Evolutionary conservation across 2,888 invertebrate genomes (phyloP).

Genomic region (Torymus tubicola): DNA sequence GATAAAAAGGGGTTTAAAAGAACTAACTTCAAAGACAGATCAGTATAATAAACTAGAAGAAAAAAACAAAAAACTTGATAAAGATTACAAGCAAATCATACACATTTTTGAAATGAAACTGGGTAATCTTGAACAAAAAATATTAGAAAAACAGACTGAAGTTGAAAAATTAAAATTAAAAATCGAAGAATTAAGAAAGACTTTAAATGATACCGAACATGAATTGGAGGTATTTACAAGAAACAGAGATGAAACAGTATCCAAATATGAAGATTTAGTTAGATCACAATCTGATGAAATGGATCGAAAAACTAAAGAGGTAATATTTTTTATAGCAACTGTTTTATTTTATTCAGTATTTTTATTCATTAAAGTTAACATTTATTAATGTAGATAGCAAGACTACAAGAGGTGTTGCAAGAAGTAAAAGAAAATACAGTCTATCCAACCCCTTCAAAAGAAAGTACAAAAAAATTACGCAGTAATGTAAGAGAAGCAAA

Average conservation of each 20-base stretch:
- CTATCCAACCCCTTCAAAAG: slow-evolving; percentile 41
- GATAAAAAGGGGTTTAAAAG: slow-evolving; percentile 63
- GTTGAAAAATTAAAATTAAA: slow-evolving; percentile 60
- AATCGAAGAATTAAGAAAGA: slow-evolving; percentile 61
- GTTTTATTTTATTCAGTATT: background rate
- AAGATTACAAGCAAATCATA: slow-evolving; percentile 50
- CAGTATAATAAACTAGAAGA: slow-evolving; percentile 54
- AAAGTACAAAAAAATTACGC: slow-evolving; percentile 40
- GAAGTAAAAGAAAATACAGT: slow-evolving; percentile 59
- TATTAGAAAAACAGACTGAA: slow-evolving; percentile 62
- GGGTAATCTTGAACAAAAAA: slow-evolving; percentile 58
- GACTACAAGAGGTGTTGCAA: slow-evolving; percentile 65
- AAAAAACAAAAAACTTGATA: slow-evolving; percentile 55
- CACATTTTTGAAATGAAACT: slow-evolving; percentile 59
- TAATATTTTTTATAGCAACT: slow-evolving; percentile 29
- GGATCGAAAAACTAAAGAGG: slow-evolving; percentile 65
- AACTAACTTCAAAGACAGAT: slow-evolving; percentile 61
- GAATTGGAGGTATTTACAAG: slow-evolving; percentile 68
- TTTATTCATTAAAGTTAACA: background rate
- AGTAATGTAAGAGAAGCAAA: slow-evolving; percentile 44
- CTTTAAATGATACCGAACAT: slow-evolving; percentile 61
- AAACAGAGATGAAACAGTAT: slow-evolving; percentile 66
- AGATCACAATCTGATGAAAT: slow-evolving; percentile 65
- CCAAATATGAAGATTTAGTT: slow-evolving; percentile 67
- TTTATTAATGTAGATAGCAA: slow-evolving; percentile 59